Percentiles rank a stretch among this genome's conserved stretches.
phyloP scores from a whole-genome alignment of 1,140 invertebrate genomes.

The Nylanderia fulva region DNA sequence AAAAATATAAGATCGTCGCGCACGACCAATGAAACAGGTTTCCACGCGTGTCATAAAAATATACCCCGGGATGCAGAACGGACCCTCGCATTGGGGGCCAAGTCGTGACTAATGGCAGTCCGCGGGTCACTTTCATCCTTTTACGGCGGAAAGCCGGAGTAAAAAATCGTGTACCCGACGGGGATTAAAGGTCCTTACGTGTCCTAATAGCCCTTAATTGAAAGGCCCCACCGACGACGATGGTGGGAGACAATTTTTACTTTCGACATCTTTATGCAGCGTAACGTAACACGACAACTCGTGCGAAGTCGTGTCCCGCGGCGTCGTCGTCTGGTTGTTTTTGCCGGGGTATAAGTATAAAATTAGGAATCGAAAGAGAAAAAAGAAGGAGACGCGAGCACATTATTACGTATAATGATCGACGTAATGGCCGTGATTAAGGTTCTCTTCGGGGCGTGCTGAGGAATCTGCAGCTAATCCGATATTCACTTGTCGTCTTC shows the following conservation, averaged over 20 bases:
- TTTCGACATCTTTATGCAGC: constrained; percentile 74
- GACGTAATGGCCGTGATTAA: constrained; percentile 62
- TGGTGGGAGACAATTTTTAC: constrained; percentile 64
- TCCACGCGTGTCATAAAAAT: constrained; percentile 77
- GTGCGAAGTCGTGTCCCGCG: not conserved
- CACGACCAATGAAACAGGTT: constrained; percentile 76
- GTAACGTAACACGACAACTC: constrained; percentile 50
- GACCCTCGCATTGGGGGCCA: constrained; percentile 39
- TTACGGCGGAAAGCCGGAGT: constrained; percentile 72
- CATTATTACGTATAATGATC: constrained; percentile 52
- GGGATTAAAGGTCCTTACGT: constrained; percentile 76
- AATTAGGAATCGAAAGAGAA: not conserved
- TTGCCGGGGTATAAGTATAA: not conserved
- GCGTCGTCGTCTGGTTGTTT: constrained; percentile 11
- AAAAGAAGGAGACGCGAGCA: constrained; percentile 10
- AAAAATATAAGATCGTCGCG: constrained; percentile 18
- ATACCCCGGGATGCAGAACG: constrained; percentile 47
- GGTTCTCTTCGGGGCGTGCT: constrained; percentile 20
- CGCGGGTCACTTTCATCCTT: constrained; percentile 72
- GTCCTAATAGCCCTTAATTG: constrained; percentile 79
- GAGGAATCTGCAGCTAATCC: constrained; percentile 53
- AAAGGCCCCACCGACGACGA: constrained; percentile 66
- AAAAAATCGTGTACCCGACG: constrained; percentile 75
- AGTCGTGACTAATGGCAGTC: constrained; percentile 76
- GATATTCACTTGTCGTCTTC: constrained; percentile 52